Evolutionary conservation across 2,797 vertebrate genomes (phyloP).

Genomic region (Macropodus opercularis): DNA sequence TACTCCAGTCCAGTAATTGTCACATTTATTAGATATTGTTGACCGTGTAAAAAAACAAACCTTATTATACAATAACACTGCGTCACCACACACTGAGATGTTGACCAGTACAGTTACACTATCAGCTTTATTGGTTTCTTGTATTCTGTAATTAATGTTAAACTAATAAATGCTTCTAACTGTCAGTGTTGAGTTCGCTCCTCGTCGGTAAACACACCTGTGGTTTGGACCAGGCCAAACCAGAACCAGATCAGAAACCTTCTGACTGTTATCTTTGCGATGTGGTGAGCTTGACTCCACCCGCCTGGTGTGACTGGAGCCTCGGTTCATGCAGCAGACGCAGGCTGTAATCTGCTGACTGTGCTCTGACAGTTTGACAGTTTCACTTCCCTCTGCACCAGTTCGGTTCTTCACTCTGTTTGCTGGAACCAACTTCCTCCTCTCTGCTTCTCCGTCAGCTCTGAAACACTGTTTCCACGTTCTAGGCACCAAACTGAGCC

Average conservation of each 20-base stretch:
- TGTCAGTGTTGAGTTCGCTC: no score
- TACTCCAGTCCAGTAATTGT: slow-evolving; percentile 20
- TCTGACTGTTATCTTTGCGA: neutral
- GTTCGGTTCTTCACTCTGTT: slow-evolving; percentile 8
- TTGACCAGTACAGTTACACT: no score
- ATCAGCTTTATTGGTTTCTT: no score
- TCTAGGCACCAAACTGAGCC: no score
- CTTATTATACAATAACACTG: slow-evolving; percentile 17
- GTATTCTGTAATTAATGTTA: no score
- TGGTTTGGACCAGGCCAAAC: no score
- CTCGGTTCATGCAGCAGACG: neutral
- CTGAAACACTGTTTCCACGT: neutral
- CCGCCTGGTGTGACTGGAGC: neutral
- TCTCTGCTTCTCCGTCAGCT: neutral
- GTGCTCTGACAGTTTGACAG: neutral
- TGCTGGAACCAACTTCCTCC: slow-evolving; percentile 3
- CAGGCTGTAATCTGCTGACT: neutral
- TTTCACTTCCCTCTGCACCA: slow-evolving; percentile 36
- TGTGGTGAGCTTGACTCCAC: neutral
- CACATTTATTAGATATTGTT: slow-evolving; percentile 9
- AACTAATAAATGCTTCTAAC: no score
- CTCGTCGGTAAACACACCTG: no score
- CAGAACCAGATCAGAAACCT: no score
- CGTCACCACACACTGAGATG: no score
- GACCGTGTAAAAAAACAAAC: slow-evolving; percentile 4